Evolutionary conservation across 2,797 vertebrate species (phyloP), one percentile per base, ranked within the genome.

Genomic region (Danionella dracula): DNA sequence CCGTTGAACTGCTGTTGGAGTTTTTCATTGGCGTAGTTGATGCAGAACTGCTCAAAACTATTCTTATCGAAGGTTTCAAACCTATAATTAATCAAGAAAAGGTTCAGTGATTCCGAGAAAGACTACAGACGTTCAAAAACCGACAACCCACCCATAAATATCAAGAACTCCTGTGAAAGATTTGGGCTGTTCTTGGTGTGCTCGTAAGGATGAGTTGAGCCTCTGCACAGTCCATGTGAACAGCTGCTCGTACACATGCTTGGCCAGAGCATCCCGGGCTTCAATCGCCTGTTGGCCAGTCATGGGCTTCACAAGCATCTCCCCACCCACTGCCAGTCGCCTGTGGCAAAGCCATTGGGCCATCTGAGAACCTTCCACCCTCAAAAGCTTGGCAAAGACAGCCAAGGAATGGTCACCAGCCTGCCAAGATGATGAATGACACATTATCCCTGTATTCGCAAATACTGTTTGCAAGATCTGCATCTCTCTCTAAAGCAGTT

Each of bases 31-130:
- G 91, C 91, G 16, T 89, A 92, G 76, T 92, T 92, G 67, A 92
- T 92, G 69, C 91, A 92, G 75, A 93, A 92, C 77, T 93, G 92
- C 74, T 93, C 92, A 73, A 92, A 93, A 71, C 90, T 92, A 85
- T 91, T 92, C 49, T 79, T 71, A 27, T 91, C 84, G 69, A 92
- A 91, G 2, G 88, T 90, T 83, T 92, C 91, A 76, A 92, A 93
- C 70, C 91, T 91, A 84, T 1, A 4, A 17, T 38, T 13, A n/a
- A 37, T 32, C 4, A 15, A 21, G 8, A 44, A 49, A 44, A n/a
- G 7, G 21, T 5, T 59, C 6, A 19, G 8, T 7, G 29, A 59
- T 44, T 13, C 4, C 29, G 5, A 50, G 29, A 20, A 32, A 11
- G 29, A 17, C 17, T 13, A 6, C n/a, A 32, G 19, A 21, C 1